These are phyloP conservation scores for Microcebus lehilahytsara DNA, from an alignment of 2,113 vertebrate genomes.

Conservation along the genomic window DNA sequence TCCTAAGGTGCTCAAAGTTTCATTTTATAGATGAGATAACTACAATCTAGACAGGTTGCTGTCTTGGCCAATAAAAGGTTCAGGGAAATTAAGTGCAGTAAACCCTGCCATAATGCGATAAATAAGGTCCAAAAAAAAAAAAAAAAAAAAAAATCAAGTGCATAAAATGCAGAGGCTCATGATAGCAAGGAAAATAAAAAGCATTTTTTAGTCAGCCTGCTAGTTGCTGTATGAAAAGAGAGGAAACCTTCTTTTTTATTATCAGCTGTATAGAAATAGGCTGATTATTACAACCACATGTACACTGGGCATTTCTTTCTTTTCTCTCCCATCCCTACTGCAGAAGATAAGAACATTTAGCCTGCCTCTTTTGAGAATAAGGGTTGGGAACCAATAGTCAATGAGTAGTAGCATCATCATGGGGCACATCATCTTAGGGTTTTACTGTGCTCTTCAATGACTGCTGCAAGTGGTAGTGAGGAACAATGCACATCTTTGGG, in stretches of 20 bases:
- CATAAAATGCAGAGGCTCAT: neutral
- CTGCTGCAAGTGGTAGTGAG: neutral
- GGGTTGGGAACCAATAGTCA: neutral
- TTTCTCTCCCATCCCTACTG: neutral
- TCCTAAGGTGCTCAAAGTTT: neutral
- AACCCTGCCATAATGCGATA: neutral
- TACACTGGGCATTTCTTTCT: neutral
- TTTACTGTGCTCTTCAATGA: neutral
- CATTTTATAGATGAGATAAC: neutral
- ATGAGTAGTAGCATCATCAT: neutral
- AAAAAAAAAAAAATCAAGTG: neutral
- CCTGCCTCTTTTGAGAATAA: neutral
- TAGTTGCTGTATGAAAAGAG: neutral
- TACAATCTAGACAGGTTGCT: neutral
- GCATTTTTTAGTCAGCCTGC: neutral
- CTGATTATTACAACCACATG: neutral
- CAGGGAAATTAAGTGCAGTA: neutral
- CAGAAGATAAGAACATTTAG: neutral
- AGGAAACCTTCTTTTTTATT: neutral
- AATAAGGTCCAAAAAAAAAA: neutral
- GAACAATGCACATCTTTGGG: neutral
- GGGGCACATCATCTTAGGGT: accelerated
- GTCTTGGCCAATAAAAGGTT: neutral
- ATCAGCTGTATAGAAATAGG: neutral
- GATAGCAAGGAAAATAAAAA: slow-evolving; percentile 7